Evolutionary conservation across 2,888 invertebrate species (phyloP).

Genomic region (Habroteleia sp.): DNA sequence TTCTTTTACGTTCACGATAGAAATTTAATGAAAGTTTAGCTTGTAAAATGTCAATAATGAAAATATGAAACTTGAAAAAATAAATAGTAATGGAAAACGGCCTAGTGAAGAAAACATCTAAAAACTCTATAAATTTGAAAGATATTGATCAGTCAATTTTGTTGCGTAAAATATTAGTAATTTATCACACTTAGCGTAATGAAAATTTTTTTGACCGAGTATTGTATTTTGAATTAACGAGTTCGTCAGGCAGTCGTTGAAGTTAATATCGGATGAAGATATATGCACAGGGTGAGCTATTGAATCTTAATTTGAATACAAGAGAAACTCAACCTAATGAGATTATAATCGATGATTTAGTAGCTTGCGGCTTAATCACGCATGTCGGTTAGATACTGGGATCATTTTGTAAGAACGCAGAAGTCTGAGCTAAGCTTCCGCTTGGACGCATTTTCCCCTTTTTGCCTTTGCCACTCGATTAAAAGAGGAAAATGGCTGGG

Average conservation of each 20-base stretch:
- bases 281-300: conserved; percentile 27
- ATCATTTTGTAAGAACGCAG: conserved; percentile 59
- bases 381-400: conserved; percentile 62
- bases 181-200: conserved; percentile 11
- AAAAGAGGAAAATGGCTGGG: conserved; percentile 31
- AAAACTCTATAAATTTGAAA: too few relatives aligned
- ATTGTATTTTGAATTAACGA: conserved; percentile 22
- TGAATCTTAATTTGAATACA: conserved; percentile 59
- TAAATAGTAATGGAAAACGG: too few relatives aligned
- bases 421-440: conserved; percentile 60
- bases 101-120: too few relatives aligned
- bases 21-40: too few relatives aligned
- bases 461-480: conserved; percentile 55
- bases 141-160: too few relatives aligned
- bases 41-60: too few relatives aligned
- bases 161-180: conserved; percentile 7
- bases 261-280: conserved; percentile 38
- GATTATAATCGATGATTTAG: conserved; percentile 67
- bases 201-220: conserved; percentile 1
- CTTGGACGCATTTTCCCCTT: conserved; percentile 61
- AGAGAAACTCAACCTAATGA: conserved; percentile 58
- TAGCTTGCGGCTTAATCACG: conserved; percentile 66
- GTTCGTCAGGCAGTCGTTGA: conserved; percentile 19
- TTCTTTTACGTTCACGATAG: too few relatives aligned
- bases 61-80: too few relatives aligned